Evolutionary conservation across 2,113 vertebrate species (phyloP).

Genomic region (Emydocephalus ijimae): DNA sequence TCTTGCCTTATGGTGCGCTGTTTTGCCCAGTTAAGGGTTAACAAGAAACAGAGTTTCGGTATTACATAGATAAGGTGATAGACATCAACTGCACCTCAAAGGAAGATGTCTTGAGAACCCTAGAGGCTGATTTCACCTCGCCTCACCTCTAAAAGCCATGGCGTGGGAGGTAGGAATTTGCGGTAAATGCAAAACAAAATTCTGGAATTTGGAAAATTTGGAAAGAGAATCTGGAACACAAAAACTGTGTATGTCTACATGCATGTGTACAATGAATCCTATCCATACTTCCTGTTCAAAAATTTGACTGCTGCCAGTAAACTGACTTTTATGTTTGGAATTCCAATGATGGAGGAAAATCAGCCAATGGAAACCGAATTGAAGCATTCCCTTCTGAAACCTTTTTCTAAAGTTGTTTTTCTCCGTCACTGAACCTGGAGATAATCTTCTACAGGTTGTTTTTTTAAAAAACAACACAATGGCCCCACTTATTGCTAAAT

Average conservation of each 20-base stretch:
- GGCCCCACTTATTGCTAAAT: background rate
- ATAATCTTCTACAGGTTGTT: background rate
- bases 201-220: background rate
- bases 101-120: background rate
- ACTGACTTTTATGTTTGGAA: background rate
- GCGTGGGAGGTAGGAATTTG: background rate
- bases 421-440: background rate
- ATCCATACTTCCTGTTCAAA: background rate
- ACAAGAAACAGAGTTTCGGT: too few relatives aligned
- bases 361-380: background rate
- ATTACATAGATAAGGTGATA: background rate
- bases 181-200: background rate
- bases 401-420: background rate
- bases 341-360: background rate
- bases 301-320: background rate
- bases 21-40: too few relatives aligned
- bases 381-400: background rate
- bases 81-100: background rate
- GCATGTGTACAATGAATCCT: background rate
- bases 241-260: background rate
- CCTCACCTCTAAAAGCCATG: background rate
- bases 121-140: background rate
- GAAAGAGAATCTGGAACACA: background rate
- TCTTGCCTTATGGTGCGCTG: too few relatives aligned
- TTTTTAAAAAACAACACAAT: background rate